Evolutionary conservation across 1,140 invertebrate species (phyloP), one percentile per base, ranked within the genome.

Genomic region (Platyscapa corneri): DNA sequence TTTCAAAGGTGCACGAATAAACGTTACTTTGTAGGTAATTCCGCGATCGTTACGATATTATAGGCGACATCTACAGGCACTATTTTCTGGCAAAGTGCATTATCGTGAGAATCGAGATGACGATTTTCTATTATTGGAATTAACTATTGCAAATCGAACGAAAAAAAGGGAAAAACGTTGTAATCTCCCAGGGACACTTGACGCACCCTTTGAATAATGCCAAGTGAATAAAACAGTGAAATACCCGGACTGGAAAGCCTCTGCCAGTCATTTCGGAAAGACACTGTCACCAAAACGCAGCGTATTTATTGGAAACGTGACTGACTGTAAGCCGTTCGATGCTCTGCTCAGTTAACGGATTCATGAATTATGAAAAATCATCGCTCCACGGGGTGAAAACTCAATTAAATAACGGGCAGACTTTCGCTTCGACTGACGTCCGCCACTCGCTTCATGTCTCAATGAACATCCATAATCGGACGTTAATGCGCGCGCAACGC

Each of bases 291-390:
- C 32, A 34, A 84, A 42, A 56, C 60, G 60, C 74, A 27, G 3
- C 18, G 27, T 70, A 84, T 78, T 70, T 78, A 84, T 84, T 60
- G 75, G 46, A 37, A 72, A 64, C 27, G n/a, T 32, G 42, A 78
- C 3, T 80, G 78, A 80, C 78, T 67, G 30, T 67, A 27, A 78
- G 32, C 30, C 27, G 39, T 32, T 53, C 14, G 34, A 37, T 37
- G 20, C 53, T 20, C 32, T 53, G 56, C 16, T 1, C 30, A 32
- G 14, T 46, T 23, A 42, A 12, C 7, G 30, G 46, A 67, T 60
- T 34, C 67, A 77, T 85, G 79, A 85, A 85, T 85, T 82, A 85
- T 85, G 79, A 85, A 85, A 85, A 85, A 82, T 85, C 84, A 85
- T 85, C 72, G 84, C 67, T 85, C 78, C 30, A 37, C 72, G 32